A percentile compares a stretch with the other conserved stretches of the same genome.
phyloP scores from a whole-genome alignment of 2,888 invertebrate species.

The Temnothorax rugatulus region DNA sequence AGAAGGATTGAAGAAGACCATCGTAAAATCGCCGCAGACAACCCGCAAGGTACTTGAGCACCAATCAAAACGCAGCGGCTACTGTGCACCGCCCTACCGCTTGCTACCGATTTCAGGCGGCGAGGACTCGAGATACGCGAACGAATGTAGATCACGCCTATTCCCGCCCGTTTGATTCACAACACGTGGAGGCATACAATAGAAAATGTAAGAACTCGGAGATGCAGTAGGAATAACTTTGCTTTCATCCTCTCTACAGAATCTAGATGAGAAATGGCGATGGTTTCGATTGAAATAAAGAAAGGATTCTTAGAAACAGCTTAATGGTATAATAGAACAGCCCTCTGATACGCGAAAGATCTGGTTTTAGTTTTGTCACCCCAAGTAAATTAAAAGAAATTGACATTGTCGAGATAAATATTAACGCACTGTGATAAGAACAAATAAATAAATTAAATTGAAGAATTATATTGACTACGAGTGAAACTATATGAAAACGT shows the following conservation, averaged over 20 bases:
- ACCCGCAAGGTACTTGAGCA: slow-evolving; percentile 62
- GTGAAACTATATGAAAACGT: neutral
- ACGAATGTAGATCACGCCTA: slow-evolving; percentile 76
- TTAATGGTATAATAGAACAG: neutral
- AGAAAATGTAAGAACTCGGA: neutral
- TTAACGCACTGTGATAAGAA: neutral
- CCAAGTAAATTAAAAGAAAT: neutral
- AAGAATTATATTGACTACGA: neutral
- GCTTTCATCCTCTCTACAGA: neutral
- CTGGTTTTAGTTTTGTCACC: neutral
- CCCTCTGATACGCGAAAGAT: neutral
- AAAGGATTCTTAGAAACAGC: neutral
- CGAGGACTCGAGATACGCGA: slow-evolving; percentile 59
- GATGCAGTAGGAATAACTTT: neutral
- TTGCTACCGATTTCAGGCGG: slow-evolving; percentile 83
- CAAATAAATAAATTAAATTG: neutral
- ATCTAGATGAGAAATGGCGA: neutral
- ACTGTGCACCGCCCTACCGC: slow-evolving; percentile 85
- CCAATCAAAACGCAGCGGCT: slow-evolving; percentile 82
- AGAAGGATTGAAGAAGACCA: neutral
- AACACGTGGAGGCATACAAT: neutral
- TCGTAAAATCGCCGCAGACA: neutral
- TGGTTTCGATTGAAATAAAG: neutral
- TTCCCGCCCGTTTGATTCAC: slow-evolving; percentile 60
- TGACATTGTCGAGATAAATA: neutral